Base-by-base conservation (phyloP, 1,140 invertebrate species). In the Luehdorfia chinensis region DNA sequence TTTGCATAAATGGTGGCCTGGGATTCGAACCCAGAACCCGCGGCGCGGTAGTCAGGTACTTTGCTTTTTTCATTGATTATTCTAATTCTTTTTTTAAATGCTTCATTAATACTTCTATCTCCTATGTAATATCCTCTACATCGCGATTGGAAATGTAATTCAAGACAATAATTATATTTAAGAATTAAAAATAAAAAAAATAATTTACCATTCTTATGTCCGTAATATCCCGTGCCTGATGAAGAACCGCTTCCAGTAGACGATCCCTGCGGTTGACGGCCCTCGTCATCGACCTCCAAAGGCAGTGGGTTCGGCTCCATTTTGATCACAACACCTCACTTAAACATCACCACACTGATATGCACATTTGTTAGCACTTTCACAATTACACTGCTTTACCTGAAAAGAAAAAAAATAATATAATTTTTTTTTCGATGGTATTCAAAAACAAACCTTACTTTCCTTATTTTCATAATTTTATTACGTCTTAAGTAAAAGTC, bases 231-330 rank as follows among this genome's bases (percentile, higher is more conserved):
- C 2, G 79, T 78, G 1, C 79, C 79, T 2, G 79, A 84, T 1
- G 79, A 84, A 0, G 79, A 80, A 0, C 76, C 79, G 51, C 76
- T 80, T 18, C 75, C 78, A 5, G 75, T 76, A 1, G 76, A 77
- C 8, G 79, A 80, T 5, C 69, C 75, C 48, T 78, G 76, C 37
- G 56, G 73, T n/a, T 74, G 75, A 6, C 68, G 53, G n/a, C 61
- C 70, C 53, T 83, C 76, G 37, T 79, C 78, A 13, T 83, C 76
- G 25, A 61, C 66, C 51, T 77, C 73, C 27, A 79, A 51, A 7
- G 75, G 73, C 34, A 75, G 44, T 4, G 62, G 50, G 15, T 59
- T 61, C 14, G 74, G 33, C 46, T 83, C 78, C 78, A 83, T 83
- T 6, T 33, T 45, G 16, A 54, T 49, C 53, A 54, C 50, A 55